Evolutionary conservation across 1,140 invertebrate genomes (phyloP).

Genomic region (Neelides sp.): DNA sequence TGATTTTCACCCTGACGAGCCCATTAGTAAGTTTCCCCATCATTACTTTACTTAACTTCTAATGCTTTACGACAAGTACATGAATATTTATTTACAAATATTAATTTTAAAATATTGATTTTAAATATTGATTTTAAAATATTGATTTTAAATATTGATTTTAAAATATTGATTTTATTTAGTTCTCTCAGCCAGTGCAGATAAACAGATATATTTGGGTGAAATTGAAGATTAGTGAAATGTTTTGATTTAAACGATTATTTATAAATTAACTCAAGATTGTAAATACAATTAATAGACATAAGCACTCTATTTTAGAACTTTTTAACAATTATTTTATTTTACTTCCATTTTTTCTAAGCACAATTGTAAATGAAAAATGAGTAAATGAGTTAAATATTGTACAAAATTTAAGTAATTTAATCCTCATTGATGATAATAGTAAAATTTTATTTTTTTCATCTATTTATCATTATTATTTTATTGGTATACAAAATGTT

Average conservation of each 20-base stretch:
- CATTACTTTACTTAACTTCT: constrained; percentile 4
- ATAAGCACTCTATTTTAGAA: too few relatives aligned
- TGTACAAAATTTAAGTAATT: too few relatives aligned
- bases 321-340: too few relatives aligned
- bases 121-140: constrained; percentile 2
- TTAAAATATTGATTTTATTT: constrained; percentile 38
- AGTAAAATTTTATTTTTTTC: too few relatives aligned
- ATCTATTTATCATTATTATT: too few relatives aligned
- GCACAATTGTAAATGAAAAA: too few relatives aligned
- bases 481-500: too few relatives aligned
- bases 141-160: background rate
- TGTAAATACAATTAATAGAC: too few relatives aligned
- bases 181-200: constrained; percentile 85
- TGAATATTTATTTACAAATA: constrained; percentile 9
- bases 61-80: background rate
- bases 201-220: constrained; percentile 90
- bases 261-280: background rate
- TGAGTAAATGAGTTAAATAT: too few relatives aligned
- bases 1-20: constrained; percentile 89
- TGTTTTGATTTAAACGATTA: background rate
- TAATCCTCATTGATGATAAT: too few relatives aligned
- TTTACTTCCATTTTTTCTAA: too few relatives aligned
- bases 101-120: background rate
- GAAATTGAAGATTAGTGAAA: constrained; percentile 58
- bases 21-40: constrained; percentile 52